Evolutionary conservation across 2,888 invertebrate species (phyloP).

Genomic region (Tetranychus piercei): DNA sequence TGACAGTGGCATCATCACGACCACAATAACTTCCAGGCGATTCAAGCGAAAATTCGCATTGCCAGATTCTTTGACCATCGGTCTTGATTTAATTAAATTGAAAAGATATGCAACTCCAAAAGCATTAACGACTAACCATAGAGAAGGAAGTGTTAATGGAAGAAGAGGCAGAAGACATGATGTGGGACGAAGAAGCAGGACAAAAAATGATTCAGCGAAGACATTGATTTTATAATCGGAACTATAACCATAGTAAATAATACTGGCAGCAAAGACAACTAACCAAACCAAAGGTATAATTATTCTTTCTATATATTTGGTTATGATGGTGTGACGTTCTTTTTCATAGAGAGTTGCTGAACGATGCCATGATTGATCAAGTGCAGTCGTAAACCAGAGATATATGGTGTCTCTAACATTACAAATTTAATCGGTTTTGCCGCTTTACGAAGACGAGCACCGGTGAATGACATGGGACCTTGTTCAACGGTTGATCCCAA

Average conservation of each 20-base stretch:
- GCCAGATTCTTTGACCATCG: background rate
- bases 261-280: conserved; percentile 13
- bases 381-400: conserved; percentile 53
- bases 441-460: conserved; percentile 54
- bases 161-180: conserved; percentile 60
- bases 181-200: conserved; percentile 43
- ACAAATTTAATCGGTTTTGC: conserved; percentile 54
- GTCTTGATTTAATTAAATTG: background rate
- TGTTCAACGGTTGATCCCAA: conserved; percentile 40
- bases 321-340: conserved; percentile 53
- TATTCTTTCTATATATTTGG: conserved; percentile 58
- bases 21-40: background rate
- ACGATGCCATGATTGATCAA: conserved; percentile 52
- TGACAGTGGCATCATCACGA: background rate
- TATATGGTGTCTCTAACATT: conserved; percentile 64
- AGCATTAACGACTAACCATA: conserved; percentile 68
- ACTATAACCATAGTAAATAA: conserved; percentile 21
- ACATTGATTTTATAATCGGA: conserved; percentile 14
- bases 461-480: conserved; percentile 47
- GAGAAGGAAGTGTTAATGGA: conserved; percentile 61
- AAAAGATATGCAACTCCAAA: conserved; percentile 55
- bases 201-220: conserved; percentile 13
- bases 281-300: conserved; percentile 41
- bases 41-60: background rate
- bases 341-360: conserved; percentile 72